phyloP scores from a whole-genome alignment of 2,113 vertebrate species.

The Mastomys natalensis region DNA sequence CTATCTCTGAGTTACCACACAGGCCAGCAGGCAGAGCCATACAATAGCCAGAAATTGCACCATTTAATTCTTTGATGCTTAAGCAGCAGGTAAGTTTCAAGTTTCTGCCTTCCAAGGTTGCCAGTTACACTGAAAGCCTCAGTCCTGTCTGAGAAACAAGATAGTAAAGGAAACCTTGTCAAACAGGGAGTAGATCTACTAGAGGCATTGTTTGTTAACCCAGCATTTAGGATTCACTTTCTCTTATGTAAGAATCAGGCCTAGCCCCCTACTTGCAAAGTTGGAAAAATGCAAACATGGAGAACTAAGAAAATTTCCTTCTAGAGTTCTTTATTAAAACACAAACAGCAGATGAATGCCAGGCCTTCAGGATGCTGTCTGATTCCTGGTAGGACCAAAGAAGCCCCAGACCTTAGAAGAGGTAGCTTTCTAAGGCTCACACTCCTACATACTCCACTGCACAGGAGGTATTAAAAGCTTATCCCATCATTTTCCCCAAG shows the following conservation, averaged over 20 bases:
- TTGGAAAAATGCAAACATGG: conserved; percentile 38
- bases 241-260: conserved; percentile 17
- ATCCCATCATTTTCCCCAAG: conserved; percentile 14
- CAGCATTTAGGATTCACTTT: conserved; percentile 51
- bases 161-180: conserved; percentile 65
- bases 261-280: conserved; percentile 5
- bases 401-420: neutral
- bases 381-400: neutral
- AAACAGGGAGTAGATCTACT: conserved; percentile 52
- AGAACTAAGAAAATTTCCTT: conserved; percentile 33
- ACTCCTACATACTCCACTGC: neutral
- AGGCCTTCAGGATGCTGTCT: neutral
- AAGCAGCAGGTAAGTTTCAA: conserved; percentile 69
- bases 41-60: conserved; percentile 52
- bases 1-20: conserved; percentile 66
- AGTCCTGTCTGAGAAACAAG: conserved; percentile 76
- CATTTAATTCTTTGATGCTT: conserved; percentile 73
- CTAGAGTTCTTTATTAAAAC: conserved; percentile 40
- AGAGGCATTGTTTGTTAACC: conserved; percentile 57
- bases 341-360: neutral
- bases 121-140: conserved; percentile 69
- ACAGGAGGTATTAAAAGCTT: conserved; percentile 30
- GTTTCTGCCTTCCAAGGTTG: conserved; percentile 72
- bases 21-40: conserved; percentile 67
- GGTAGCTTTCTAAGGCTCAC: conserved; percentile 1